Percentiles rank a stretch among this genome's conserved stretches.
Evolutionary conservation across 2,888 invertebrate genomes (phyloP).

Genomic region (Tenthredo distinguenda): DNA sequence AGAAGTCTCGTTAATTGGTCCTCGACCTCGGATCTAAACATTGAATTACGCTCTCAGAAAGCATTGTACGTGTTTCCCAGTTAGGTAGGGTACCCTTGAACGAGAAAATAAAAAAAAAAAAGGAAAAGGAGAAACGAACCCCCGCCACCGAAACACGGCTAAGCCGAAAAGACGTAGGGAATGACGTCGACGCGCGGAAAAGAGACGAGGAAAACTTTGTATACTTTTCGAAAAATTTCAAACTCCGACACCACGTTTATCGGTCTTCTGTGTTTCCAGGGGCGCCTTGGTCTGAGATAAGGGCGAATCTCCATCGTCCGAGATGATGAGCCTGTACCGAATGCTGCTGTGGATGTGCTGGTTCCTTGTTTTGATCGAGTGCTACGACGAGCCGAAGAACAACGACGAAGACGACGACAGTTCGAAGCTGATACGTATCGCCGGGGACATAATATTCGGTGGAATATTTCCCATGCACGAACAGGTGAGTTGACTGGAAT

Average conservation of each 20-base stretch:
- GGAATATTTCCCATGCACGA: slow-evolving; percentile 87
- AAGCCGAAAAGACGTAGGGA: too few species aligned
- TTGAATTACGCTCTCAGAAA: slow-evolving; percentile 22
- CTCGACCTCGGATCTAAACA: slow-evolving; percentile 41
- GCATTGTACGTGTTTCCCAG: slow-evolving; percentile 15
- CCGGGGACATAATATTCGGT: slow-evolving; percentile 84
- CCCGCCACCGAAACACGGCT: background rate
- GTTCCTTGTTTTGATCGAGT: slow-evolving; percentile 62
- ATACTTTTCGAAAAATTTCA: too few species aligned
- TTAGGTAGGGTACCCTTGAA: slow-evolving; percentile 20
- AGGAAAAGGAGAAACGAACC: background rate
- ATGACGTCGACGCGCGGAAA: background rate
- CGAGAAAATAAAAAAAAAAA: background rate
- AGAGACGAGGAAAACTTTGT: background rate
- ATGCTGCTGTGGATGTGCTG: slow-evolving; percentile 63
- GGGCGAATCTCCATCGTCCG: background rate
- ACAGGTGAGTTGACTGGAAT: slow-evolving; percentile 71
- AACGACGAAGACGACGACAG: slow-evolving; percentile 77
- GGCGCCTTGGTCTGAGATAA: background rate
- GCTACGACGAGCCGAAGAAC: slow-evolving; percentile 65
- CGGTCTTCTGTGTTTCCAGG: background rate
- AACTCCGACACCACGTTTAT: too few species aligned
- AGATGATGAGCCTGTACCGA: slow-evolving; percentile 61
- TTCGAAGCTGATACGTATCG: slow-evolving; percentile 76
- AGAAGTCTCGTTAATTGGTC: slow-evolving; percentile 24